Conservation (phyloP, 2,113 vertebrate species). For the Cyphomyrus discorhynchus region DNA sequence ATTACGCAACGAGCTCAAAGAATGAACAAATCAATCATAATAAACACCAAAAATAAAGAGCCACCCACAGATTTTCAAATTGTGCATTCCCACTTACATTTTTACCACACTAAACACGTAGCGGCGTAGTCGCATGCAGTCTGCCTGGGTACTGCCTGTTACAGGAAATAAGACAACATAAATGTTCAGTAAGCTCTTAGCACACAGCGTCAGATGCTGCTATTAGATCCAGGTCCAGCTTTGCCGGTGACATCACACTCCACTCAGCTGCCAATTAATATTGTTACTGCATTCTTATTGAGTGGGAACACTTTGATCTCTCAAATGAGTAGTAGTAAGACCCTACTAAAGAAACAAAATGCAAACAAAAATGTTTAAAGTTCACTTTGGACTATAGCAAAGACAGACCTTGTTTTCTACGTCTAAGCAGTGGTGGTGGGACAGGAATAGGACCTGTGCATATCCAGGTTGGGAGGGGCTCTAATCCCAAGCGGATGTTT, state of each 20-base stretch:
- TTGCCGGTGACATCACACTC: not conserved
- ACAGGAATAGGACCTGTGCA: not conserved
- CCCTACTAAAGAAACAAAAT: not conserved
- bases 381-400: not conserved
- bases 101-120: not conserved
- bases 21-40: not conserved
- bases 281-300: not conserved
- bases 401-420: not conserved
- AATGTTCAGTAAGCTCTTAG: not conserved
- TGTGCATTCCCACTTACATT: not conserved
- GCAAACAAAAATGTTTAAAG: not conserved
- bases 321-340: not conserved
- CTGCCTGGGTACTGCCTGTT: not conserved
- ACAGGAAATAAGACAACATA: not conserved
- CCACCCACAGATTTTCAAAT: not conserved
- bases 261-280: not conserved
- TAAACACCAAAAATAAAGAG: not conserved
- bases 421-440: not conserved
- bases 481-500: not conserved
- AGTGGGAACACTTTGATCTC: not conserved
- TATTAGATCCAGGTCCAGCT: not conserved
- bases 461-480: not conserved
- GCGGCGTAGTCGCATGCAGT: not conserved
- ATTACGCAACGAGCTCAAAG: not conserved
- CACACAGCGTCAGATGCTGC: not conserved